Conservation (phyloP, 2,797 vertebrate genomes). For the Typhlichthys eigenmanni region DNA sequence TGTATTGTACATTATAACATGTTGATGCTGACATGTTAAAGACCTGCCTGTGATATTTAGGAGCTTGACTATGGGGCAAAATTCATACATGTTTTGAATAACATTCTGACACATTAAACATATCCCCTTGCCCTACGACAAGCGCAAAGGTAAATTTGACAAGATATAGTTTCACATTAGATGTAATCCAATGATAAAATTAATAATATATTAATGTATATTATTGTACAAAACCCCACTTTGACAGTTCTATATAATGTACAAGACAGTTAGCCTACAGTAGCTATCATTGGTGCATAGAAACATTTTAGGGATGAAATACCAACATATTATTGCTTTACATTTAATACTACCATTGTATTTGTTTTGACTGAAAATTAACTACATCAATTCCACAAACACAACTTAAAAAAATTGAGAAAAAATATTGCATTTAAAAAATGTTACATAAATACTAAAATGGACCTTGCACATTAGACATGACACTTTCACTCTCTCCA, state of each 20-base stretch:
- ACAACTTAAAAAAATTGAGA: slow-evolving; percentile 68
- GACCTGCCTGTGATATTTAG: slow-evolving; percentile 59
- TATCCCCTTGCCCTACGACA: slow-evolving; percentile 34
- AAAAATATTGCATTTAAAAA: slow-evolving; percentile 83
- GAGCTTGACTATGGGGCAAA: slow-evolving; percentile 44
- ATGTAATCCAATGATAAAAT: slow-evolving; percentile 59
- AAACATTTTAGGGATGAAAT: slow-evolving; percentile 75
- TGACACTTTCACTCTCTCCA: slow-evolving; percentile 65
- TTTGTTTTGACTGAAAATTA: slow-evolving; percentile 80
- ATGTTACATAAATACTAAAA: slow-evolving; percentile 70
- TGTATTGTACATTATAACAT: slow-evolving; percentile 29
- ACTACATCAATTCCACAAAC: slow-evolving; percentile 73
- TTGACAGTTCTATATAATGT: slow-evolving; percentile 70
- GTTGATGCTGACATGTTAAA: slow-evolving; percentile 14
- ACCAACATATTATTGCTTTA: slow-evolving; percentile 83
- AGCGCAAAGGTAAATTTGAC: slow-evolving; percentile 60
- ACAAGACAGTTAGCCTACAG: slow-evolving; percentile 78
- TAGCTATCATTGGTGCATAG: slow-evolving; percentile 83
- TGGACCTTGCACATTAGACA: slow-evolving; percentile 61
- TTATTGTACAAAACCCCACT: slow-evolving; percentile 73
- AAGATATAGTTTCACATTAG: slow-evolving; percentile 55
- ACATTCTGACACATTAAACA: slow-evolving; percentile 49
- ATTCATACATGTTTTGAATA: slow-evolving; percentile 43
- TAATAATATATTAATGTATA: slow-evolving; percentile 61
- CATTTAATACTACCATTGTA: slow-evolving; percentile 71